These are phyloP conservation scores for Dromius quadrimaculatus DNA, from an alignment of 2,888 invertebrate species.

Conservation along the genomic window DNA sequence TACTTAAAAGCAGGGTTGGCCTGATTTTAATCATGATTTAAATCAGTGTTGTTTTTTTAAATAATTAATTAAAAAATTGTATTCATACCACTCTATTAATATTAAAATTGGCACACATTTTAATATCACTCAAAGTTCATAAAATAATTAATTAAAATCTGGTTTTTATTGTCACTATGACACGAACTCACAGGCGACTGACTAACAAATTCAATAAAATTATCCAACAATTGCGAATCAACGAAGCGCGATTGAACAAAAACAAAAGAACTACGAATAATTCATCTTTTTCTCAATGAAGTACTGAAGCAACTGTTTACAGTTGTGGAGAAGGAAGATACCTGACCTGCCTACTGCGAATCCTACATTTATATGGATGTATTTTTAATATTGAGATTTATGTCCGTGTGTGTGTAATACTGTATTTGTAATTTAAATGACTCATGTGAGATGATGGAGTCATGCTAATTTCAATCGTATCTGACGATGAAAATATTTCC, in stretches of 20 bases:
- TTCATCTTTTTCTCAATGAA: not conserved
- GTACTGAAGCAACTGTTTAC: not conserved
- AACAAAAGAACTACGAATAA: too few relatives aligned
- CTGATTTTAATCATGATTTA: too few relatives aligned
- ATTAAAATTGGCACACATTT: constrained; percentile 3
- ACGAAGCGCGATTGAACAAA: not conserved
- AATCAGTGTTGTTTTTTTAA: too few relatives aligned
- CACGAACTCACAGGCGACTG: not conserved
- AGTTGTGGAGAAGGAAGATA: not conserved
- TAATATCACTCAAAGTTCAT: not conserved
- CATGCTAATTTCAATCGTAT: too few relatives aligned
- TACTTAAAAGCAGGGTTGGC: too few relatives aligned
- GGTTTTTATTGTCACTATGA: not conserved
- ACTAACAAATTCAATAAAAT: not conserved
- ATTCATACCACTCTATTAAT: constrained; percentile 3
- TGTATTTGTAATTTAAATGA: constrained; percentile 9
- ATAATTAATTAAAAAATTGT: too few relatives aligned
- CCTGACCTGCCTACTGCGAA: constrained; percentile 6
- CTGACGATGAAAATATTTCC: too few relatives aligned
- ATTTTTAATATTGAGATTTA: too few relatives aligned
- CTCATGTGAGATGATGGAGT: constrained; percentile 7
- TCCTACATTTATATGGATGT: not conserved
- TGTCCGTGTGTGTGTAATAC: constrained; percentile 4
- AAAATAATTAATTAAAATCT: not conserved
- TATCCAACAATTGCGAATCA: not conserved